These are phyloP conservation scores for Eulemur rufifrons DNA, from an alignment of 2,113 vertebrate species.

Conservation along the genomic window DNA sequence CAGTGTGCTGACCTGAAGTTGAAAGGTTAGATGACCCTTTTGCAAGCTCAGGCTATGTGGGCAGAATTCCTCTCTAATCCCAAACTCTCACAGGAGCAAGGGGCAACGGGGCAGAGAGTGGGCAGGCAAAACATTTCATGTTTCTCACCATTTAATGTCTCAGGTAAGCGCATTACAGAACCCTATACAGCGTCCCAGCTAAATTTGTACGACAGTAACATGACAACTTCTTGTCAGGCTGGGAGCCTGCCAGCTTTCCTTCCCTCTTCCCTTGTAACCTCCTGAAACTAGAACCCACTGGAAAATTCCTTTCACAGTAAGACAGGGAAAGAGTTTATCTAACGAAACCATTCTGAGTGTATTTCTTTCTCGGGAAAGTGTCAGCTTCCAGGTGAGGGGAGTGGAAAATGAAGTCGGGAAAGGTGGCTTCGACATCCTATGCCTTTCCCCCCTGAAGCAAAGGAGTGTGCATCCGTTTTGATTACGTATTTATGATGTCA, in stretches of 20 bases:
- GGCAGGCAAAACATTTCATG: not conserved
- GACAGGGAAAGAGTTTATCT: conserved; percentile 50
- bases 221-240: not conserved
- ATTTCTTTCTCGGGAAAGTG: conserved; percentile 5
- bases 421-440: not conserved
- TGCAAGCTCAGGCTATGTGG: not conserved
- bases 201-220: not conserved
- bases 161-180: not conserved
- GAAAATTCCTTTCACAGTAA: conserved; percentile 56
- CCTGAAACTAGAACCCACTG: conserved; percentile 49
- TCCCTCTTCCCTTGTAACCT: not conserved
- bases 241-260: conserved; percentile 19
- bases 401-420: not conserved
- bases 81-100: not conserved
- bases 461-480: accelerated
- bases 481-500: not conserved
- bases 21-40: not conserved
- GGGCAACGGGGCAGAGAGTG: not conserved
- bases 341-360: not conserved
- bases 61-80: not conserved
- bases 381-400: not conserved
- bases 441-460: too few species aligned
- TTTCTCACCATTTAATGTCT: not conserved
- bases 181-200: not conserved
- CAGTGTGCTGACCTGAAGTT: not conserved